Percentiles rank a stretch among this genome's conserved stretches.
Conservation (phyloP, 2,113 vertebrate genomes). For the Phyllostomus discolor region DNA sequence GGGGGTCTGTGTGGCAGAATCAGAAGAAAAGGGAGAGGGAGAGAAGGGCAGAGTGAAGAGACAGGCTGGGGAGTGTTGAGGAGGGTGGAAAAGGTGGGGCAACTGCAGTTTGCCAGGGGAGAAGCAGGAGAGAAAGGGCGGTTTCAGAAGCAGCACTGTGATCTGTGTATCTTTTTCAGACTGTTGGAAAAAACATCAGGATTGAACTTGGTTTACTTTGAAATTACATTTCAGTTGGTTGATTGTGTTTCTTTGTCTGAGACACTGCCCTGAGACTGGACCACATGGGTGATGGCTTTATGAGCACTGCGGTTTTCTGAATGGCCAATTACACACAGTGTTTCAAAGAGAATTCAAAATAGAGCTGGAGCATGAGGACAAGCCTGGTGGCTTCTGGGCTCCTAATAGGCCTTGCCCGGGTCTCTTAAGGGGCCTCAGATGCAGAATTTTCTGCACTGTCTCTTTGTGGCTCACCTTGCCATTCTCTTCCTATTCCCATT, state of each 20-base stretch:
- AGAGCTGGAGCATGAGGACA: background rate
- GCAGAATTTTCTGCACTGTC: background rate
- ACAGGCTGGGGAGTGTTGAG: background rate
- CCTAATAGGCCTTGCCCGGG: background rate
- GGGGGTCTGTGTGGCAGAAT: background rate
- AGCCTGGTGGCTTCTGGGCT: constrained; percentile 14
- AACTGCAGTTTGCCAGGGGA: background rate
- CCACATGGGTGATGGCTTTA: constrained; percentile 15
- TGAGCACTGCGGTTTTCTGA: constrained; percentile 19
- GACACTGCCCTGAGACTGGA: background rate
- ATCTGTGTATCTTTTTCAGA: background rate
- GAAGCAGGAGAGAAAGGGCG: background rate
- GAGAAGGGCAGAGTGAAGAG: background rate
- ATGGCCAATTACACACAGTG: constrained; percentile 31
- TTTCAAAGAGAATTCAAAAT: constrained; percentile 59
- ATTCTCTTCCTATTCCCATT: background rate
- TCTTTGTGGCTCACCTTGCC: background rate
- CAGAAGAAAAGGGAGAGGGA: background rate
- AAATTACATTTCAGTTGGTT: background rate
- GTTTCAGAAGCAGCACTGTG: background rate
- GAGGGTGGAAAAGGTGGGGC: background rate
- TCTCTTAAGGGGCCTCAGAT: background rate
- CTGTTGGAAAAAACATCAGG: background rate
- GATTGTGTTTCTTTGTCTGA: constrained; percentile 3
- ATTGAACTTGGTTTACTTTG: background rate